Conservation (phyloP, 2,797 vertebrate genomes). For the Micrastur ruficollis region DNA sequence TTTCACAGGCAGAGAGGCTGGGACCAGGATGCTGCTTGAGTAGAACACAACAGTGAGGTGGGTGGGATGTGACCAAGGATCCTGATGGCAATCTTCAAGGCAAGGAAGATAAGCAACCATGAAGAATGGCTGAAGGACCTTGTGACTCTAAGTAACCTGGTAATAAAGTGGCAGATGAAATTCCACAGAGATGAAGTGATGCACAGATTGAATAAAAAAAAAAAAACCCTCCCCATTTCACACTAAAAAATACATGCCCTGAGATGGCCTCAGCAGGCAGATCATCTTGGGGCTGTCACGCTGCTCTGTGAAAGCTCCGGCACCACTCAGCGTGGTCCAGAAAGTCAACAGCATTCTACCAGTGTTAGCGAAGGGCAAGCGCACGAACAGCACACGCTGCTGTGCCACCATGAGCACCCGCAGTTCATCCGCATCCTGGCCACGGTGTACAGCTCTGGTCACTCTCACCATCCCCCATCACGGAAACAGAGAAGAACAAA, state of each 20-base stretch:
- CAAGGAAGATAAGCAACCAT: not conserved
- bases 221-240: not conserved
- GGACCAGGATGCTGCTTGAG: not conserved
- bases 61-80: not conserved
- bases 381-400: accelerated
- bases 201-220: not conserved
- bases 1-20: not conserved
- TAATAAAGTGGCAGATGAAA: not conserved
- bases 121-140: not conserved
- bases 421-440: accelerated
- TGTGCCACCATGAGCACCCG: accelerated
- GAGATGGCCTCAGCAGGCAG: not conserved
- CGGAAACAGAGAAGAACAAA: not conserved
- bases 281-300: not conserved
- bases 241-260: not conserved
- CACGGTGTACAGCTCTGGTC: accelerated
- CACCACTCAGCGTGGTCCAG: not conserved
- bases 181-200: not conserved
- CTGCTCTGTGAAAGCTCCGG: not conserved
- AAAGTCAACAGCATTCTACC: not conserved
- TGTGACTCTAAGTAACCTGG: not conserved
- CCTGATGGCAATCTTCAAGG: not conserved
- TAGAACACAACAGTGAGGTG: accelerated
- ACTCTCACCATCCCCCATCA: not conserved
- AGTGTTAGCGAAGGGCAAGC: not conserved